Evolutionary conservation across 2,888 invertebrate species (phyloP).

Genomic region (Zootermopsis nevadensis): DNA sequence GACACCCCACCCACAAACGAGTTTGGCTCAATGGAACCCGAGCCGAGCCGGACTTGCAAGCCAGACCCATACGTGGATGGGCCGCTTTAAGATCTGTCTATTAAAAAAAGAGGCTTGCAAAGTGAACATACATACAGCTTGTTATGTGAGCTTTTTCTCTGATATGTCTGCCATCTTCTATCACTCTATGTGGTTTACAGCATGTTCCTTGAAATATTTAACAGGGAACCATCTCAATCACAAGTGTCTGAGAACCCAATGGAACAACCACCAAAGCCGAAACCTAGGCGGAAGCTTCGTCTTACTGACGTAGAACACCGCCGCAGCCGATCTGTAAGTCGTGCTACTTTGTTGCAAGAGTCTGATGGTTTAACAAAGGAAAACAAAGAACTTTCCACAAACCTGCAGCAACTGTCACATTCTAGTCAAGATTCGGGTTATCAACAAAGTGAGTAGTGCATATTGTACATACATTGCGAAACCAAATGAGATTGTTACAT

Average conservation of each 20-base stretch:
- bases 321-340: not conserved
- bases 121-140: no score
- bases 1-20: no score
- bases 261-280: conserved; percentile 15
- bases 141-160: no score
- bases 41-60: no score
- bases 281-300: not conserved
- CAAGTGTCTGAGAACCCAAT: not conserved
- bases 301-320: not conserved
- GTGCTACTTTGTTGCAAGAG: conserved; percentile 10
- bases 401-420: conserved; percentile 15
- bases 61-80: no score
- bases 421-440: conserved; percentile 49
- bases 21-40: no score
- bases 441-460: conserved; percentile 43
- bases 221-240: conserved; percentile 22
- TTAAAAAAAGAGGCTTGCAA: no score
- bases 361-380: conserved; percentile 24
- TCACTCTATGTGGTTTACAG: no score
- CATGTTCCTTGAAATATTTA: not conserved
- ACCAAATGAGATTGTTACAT: no score
- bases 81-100: no score
- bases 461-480: no score
- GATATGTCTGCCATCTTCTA: no score
- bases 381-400: conserved; percentile 27